These are phyloP conservation scores for Nothocercus nigrocapillus DNA, from an alignment of 2,113 vertebrate genomes.

Conservation along the genomic window DNA sequence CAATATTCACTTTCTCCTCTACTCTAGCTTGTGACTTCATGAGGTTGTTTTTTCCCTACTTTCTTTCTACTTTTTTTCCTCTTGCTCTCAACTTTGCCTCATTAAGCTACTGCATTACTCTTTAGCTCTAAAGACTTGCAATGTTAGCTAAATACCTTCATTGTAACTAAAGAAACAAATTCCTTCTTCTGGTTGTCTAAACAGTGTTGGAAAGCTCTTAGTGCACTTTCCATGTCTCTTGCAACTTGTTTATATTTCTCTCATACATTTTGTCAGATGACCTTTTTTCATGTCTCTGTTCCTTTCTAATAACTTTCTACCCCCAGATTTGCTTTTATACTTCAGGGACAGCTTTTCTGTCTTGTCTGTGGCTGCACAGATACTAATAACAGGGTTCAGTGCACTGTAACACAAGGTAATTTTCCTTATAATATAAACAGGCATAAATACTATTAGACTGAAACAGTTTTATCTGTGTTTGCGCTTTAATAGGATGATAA, in stretches of 20 bases:
- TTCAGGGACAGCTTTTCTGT: neutral
- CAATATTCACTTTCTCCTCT: neutral
- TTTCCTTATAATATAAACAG: neutral
- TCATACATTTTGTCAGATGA: neutral
- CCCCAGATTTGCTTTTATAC: neutral
- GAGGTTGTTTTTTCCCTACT: neutral
- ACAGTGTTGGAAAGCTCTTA: neutral
- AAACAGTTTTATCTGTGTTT: neutral
- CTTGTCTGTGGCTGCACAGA: neutral
- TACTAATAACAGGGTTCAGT: neutral
- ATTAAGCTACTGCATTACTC: neutral
- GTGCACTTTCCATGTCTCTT: neutral
- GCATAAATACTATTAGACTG: neutral
- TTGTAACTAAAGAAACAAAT: neutral
- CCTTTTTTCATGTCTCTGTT: neutral
- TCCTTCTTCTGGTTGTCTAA: neutral
- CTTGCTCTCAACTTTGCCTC: neutral
- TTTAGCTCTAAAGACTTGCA: neutral
- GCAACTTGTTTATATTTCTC: neutral
- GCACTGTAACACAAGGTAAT: neutral
- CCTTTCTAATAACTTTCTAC: neutral
- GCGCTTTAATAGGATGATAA: slow-evolving; percentile 16
- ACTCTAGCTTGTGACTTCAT: neutral
- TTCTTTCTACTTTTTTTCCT: neutral
- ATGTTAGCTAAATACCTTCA: neutral